A percentile compares a stretch with the other conserved stretches of the same genome.
These are phyloP conservation scores for Meiosimyza platycephala DNA, from an alignment of 2,888 invertebrate genomes.

Conservation along the genomic window DNA sequence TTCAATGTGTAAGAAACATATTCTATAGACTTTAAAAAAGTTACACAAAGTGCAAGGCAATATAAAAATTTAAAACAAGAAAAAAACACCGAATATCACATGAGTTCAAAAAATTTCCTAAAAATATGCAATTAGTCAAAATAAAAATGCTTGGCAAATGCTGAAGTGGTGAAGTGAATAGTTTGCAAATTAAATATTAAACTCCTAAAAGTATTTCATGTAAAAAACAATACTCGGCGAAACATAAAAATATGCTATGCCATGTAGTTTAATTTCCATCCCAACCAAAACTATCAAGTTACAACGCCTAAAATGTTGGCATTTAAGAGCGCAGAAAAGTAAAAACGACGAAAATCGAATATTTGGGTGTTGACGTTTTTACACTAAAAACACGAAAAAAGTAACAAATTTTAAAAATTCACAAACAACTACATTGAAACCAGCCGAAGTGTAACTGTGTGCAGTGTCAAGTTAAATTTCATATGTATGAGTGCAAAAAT, in stretches of 20 bases:
- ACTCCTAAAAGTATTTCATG: neutral
- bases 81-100: neutral
- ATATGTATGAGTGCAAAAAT: no score
- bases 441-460: no score
- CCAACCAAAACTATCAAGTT: no score
- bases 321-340: neutral
- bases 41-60: no score
- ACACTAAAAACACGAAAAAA: constrained; percentile 3
- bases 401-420: constrained; percentile 42
- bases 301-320: neutral
- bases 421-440: constrained; percentile 19
- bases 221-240: neutral
- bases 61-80: no score
- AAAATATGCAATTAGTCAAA: neutral
- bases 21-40: no score
- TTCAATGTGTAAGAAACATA: no score
- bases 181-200: neutral
- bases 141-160: neutral
- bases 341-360: constrained; percentile 18
- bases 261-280: neutral
- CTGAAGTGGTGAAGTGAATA: no score
- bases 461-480: no score
- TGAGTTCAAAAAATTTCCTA: neutral
- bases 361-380: constrained; percentile 36
- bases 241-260: neutral